Evolutionary conservation across 2,888 invertebrate genomes (phyloP), one percentile per base, ranked within the genome.

Genomic region (Zygaena filipendulae): DNA sequence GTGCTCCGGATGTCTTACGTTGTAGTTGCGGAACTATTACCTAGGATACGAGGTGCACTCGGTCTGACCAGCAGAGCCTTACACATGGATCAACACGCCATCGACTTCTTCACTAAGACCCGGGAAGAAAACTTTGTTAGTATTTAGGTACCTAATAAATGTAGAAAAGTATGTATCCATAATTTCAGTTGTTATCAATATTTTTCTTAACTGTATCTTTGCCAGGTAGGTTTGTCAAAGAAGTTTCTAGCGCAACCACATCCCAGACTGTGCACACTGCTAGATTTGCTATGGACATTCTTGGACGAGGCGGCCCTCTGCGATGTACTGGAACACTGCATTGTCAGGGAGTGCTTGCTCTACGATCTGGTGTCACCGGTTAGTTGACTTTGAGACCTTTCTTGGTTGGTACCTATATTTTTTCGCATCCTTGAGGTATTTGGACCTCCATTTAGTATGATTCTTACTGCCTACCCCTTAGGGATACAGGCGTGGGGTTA

Each of bases 281-380:
- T 89, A 27, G 86, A 88, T 49, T 50, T 86, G 12, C 59, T 88
- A 23, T 88, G 88, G 87, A 82, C 85, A 0, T 84, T 88, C 35
- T 59, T 88, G 21, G 88, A 88, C 50, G 84, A 84, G 29, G 72
- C 82, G 11, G 86, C 87, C 22, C 61, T 87, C 6, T 84, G 84
- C 38, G 74, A 77, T 11, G 83, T 85, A 19, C 54, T 89, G 25
- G 87, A 88, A 45, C 82, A 82, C 39, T 75, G 85, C 30, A 68
- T 84, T n/a, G 74, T 84, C 1, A 72, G 85, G 34, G 69, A 88
- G 34, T 67, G 87, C 30, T 74, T 85, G 6, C 74, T 82, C 0
- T 88, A 84, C 42, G 82, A 86, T 29, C 77, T 85, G 30, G 86
- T 87, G 1, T 74, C 84, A 3, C 71, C 66, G 53, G 79, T 77